A percentile compares a stretch with the other conserved stretches of the same genome.
Conservation (phyloP, 1,140 invertebrate genomes). For the Drosophila neocordata region DNA sequence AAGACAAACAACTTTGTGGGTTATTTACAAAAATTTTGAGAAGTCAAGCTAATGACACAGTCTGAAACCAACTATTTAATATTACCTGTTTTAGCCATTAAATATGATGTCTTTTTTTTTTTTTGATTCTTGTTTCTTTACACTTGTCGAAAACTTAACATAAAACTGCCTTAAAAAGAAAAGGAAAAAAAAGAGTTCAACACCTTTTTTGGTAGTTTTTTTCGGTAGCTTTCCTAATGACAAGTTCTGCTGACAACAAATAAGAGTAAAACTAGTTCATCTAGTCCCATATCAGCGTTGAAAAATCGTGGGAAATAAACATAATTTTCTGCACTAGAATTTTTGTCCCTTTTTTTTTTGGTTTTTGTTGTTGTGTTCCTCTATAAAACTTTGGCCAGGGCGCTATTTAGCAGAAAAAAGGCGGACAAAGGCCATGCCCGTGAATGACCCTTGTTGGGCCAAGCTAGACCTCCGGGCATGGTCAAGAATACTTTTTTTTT, state of each 20-base stretch:
- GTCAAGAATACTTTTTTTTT: slow-evolving; percentile 38
- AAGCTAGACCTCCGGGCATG: slow-evolving; percentile 9
- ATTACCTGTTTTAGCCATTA: slow-evolving; percentile 66
- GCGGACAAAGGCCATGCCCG: slow-evolving; percentile 69
- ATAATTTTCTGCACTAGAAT: slow-evolving; percentile 61
- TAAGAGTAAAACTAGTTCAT: slow-evolving; percentile 61
- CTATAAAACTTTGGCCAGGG: slow-evolving; percentile 17
- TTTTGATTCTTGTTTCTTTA: slow-evolving; percentile 30
- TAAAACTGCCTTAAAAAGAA: slow-evolving; percentile 31
- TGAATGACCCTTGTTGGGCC: slow-evolving; percentile 36
- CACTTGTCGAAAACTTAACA: slow-evolving; percentile 37
- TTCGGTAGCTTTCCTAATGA: slow-evolving; percentile 56
- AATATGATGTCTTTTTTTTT: slow-evolving; percentile 22
- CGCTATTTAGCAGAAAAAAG: slow-evolving; percentile 58
- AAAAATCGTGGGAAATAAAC: slow-evolving; percentile 72
- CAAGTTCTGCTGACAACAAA: slow-evolving; percentile 54
- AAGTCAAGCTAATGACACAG: slow-evolving; percentile 53
- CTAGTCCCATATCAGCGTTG: slow-evolving; percentile 47
- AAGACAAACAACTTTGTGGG: slow-evolving; percentile 38
- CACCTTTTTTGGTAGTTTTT: slow-evolving; percentile 49
- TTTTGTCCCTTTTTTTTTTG: slow-evolving; percentile 33
- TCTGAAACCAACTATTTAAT: slow-evolving; percentile 28
- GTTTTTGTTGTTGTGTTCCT: no score
- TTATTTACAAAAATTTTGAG: slow-evolving; percentile 28
- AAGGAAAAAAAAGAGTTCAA: slow-evolving; percentile 68